Evolutionary conservation across 35 echinoderm and acorn worm species (phyloP).

Genomic region (Amphiura filiformis): DNA sequence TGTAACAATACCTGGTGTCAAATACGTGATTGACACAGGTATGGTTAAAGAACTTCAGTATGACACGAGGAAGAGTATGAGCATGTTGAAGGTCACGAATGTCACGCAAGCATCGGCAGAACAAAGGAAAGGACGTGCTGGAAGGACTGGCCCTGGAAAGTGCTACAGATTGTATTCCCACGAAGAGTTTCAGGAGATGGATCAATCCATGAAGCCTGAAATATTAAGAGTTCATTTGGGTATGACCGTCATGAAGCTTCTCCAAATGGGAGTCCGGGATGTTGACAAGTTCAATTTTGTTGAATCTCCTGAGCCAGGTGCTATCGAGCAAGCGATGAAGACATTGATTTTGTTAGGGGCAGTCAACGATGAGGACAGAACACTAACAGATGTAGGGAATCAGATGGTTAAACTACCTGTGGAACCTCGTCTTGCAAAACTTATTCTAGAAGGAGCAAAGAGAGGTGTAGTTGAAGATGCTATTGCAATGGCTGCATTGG

Average conservation of each 20-base stretch:
- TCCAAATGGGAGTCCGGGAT: conserved; percentile 34
- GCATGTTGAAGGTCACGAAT: conserved; percentile 29
- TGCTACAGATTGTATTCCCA: conserved; percentile 39
- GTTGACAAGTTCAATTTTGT: conserved; percentile 41
- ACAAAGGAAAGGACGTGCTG: conserved; percentile 39
- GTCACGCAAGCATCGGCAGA: conserved; percentile 38
- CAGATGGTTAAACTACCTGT: conserved; percentile 26
- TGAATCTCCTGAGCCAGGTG: conserved; percentile 27
- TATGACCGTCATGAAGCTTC: conserved; percentile 40
- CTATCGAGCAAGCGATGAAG: conserved; percentile 32
- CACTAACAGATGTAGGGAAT: conserved; percentile 21
- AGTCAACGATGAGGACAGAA: not conserved
- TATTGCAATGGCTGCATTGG: conserved; percentile 32
- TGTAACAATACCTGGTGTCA: conserved; percentile 40
- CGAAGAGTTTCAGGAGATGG: conserved; percentile 23
- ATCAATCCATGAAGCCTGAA: conserved; percentile 38
- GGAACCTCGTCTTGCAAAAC: conserved; percentile 41
- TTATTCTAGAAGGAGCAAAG: conserved; percentile 29
- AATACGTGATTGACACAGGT: conserved; percentile 47
- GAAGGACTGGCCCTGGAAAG: conserved; percentile 17
- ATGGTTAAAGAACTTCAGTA: conserved; percentile 48
- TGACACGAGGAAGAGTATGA: conserved; percentile 45
- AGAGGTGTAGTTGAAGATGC: conserved; percentile 2
- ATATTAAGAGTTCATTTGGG: conserved; percentile 49
- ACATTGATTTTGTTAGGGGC: conserved; percentile 31